Percentiles rank a stretch among this genome's conserved stretches.
Evolutionary conservation across 2,113 vertebrate genomes (phyloP).

Genomic region (Pseudopipra pipra): DNA sequence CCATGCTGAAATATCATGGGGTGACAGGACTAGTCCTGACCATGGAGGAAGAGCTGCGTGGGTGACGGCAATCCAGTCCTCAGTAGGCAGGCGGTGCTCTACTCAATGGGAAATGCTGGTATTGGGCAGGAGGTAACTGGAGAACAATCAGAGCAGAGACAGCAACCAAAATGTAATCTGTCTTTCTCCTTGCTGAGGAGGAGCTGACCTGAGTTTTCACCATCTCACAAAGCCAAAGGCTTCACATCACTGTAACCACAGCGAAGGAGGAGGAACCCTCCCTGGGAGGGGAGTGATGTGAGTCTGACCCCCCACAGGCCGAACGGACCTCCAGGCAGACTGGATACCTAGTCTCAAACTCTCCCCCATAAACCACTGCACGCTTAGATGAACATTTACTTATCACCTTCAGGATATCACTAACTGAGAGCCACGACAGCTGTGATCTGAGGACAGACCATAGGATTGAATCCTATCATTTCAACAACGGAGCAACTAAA

Average conservation of each 20-base stretch:
- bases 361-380: not conserved
- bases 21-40: not conserved
- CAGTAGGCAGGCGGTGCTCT: not conserved
- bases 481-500: not conserved
- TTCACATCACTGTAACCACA: not conserved
- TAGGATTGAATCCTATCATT: not conserved
- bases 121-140: not conserved
- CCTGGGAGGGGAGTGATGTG: not conserved
- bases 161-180: not conserved
- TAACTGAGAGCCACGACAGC: not conserved
- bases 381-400: not conserved
- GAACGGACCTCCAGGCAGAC: not conserved
- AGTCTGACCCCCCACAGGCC: not conserved
- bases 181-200: not conserved
- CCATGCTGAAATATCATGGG: not conserved
- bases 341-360: not conserved
- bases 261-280: not conserved
- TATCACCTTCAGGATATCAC: not conserved
- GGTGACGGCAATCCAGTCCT: not conserved
- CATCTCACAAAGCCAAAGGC: not conserved
- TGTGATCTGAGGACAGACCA: not conserved
- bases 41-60: not conserved
- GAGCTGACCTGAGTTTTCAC: not conserved
- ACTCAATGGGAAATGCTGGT: not conserved
- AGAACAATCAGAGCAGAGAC: not conserved